Percentiles rank a stretch among this genome's conserved stretches.
These are phyloP conservation scores for Aradophagus sp. DNA, from an alignment of 1,140 invertebrate species.

Conservation along the genomic window DNA sequence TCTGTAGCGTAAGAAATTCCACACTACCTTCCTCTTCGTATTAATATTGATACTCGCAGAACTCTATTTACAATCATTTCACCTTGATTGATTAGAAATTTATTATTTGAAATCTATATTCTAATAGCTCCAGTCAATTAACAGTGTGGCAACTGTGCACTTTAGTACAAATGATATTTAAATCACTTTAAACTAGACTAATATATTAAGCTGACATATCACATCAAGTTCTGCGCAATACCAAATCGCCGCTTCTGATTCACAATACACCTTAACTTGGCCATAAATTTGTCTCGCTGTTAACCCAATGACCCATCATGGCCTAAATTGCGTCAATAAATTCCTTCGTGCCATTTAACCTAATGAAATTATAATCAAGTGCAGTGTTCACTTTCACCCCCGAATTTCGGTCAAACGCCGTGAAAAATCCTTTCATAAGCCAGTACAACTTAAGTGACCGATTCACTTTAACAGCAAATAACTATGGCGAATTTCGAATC, in stretches of 20 bases:
- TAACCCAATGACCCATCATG: conserved; percentile 35
- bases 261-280: conserved; percentile 13
- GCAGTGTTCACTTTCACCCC: conserved; percentile 23
- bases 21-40: no score
- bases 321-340: conserved; percentile 38
- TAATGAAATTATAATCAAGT: conserved; percentile 42
- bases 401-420: conserved; percentile 6
- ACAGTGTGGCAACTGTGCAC: not conserved
- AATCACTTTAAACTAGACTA: not conserved
- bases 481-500: conserved; percentile 15
- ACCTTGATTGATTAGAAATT: no score
- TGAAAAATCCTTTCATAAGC: conserved; percentile 25
- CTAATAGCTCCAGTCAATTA: no score
- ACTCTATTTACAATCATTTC: no score
- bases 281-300: conserved; percentile 26
- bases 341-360: conserved; percentile 20
- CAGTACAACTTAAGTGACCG: no score
- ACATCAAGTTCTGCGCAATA: conserved; percentile 4
- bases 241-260: conserved; percentile 19
- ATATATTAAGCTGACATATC: not conserved
- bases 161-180: not conserved
- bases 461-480: conserved; percentile 11
- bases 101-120: no score
- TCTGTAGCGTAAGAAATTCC: no score
- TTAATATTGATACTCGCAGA: no score